Conservation (phyloP, 2,888 invertebrate genomes). For the Sesia apiformis region DNA sequence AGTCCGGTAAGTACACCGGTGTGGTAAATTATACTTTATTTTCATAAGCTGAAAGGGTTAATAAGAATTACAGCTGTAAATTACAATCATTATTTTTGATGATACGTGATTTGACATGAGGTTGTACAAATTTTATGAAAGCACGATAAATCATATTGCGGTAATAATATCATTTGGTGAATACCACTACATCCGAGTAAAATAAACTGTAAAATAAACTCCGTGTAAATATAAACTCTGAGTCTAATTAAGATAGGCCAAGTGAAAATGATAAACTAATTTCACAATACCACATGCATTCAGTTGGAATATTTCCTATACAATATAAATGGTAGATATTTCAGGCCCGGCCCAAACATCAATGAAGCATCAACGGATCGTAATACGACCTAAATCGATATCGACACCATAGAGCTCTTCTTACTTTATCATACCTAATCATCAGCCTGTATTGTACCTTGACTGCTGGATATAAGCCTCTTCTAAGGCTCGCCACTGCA, state of each 20-base stretch:
- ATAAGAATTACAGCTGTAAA: not conserved
- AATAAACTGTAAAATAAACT: constrained; percentile 17
- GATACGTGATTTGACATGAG: not conserved
- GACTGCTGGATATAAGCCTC: no score
- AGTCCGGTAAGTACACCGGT: not conserved
- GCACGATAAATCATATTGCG: constrained; percentile 21
- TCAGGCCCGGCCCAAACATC: no score
- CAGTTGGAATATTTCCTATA: no score
- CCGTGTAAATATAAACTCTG: constrained; percentile 18
- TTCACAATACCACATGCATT: constrained; percentile 2
- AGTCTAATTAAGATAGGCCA: constrained; percentile 25
- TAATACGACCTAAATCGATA: no score
- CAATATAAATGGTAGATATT: no score
- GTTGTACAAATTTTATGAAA: constrained; percentile 8
- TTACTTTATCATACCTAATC: no score
- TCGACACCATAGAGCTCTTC: no score
- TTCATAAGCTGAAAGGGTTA: not conserved
- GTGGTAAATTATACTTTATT: not conserved
- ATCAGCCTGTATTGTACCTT: no score
- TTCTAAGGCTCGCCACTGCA: no score
- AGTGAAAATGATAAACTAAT: constrained; percentile 18
- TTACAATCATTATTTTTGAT: not conserved
- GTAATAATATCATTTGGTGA: constrained; percentile 23
- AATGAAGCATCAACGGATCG: no score
- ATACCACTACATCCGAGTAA: constrained; percentile 15